Evolutionary conservation across 2,113 vertebrate genomes (phyloP).

Genomic region (Ondatra zibethicus): DNA sequence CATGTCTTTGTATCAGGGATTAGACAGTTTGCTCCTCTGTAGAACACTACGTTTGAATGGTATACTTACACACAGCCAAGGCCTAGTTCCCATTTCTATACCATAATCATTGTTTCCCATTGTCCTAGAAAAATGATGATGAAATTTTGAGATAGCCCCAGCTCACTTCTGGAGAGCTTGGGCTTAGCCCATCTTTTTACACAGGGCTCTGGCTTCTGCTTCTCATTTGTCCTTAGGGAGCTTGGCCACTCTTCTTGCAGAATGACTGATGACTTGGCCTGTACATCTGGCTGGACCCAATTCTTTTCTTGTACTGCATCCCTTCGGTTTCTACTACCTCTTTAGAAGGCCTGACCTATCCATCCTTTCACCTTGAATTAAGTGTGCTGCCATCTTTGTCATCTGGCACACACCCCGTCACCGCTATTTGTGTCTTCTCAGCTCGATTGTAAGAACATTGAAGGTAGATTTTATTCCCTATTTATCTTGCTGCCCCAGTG

Average conservation of each 20-base stretch:
- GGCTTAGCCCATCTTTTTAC: background rate
- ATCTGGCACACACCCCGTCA: background rate
- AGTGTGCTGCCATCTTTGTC: background rate
- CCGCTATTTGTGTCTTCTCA: background rate
- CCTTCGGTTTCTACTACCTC: background rate
- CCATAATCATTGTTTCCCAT: background rate
- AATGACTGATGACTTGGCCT: background rate
- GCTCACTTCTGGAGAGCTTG: background rate
- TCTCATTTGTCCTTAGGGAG: background rate
- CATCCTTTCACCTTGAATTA: background rate
- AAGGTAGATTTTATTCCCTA: background rate
- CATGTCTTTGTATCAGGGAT: background rate
- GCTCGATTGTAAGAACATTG: slow-evolving; percentile 29
- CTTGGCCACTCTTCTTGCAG: background rate
- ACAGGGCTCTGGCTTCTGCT: background rate
- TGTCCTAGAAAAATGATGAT: background rate
- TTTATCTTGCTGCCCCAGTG: background rate
- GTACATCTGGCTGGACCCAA: background rate
- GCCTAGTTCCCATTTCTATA: background rate
- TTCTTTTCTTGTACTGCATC: background rate
- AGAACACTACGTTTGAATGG: background rate
- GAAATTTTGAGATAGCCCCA: background rate
- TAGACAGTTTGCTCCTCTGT: background rate
- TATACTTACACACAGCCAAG: background rate
- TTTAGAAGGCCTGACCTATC: background rate